Evolutionary conservation across 2,797 vertebrate species (phyloP).

Genomic region (Typhlichthys subterraneus): DNA sequence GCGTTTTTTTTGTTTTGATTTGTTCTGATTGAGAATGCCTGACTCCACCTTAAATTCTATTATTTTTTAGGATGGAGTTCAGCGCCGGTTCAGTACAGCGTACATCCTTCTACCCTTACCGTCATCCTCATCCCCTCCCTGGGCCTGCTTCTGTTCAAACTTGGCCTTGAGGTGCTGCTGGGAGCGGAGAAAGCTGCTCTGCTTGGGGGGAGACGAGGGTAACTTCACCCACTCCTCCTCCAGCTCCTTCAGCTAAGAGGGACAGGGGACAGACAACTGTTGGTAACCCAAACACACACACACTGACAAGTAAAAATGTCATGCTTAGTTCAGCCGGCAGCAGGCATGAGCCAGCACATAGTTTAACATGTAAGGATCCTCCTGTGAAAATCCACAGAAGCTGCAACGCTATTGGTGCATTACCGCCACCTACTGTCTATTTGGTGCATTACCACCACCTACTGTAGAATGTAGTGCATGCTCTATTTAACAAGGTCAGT

Average conservation of each 20-base stretch:
- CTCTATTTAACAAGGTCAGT: too few species aligned
- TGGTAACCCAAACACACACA: background rate
- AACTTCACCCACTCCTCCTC: slow-evolving; percentile 98
- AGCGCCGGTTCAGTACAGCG: background rate
- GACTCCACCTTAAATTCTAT: too few species aligned
- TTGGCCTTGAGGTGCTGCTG: slow-evolving; percentile 96
- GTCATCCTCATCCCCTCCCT: slow-evolving; percentile 85
- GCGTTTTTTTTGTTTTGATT: too few species aligned
- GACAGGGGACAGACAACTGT: slow-evolving; percentile 11
- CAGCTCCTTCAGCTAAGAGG: slow-evolving; percentile 89
- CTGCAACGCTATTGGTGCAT: too few species aligned
- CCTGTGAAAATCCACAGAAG: too few species aligned
- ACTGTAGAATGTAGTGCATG: too few species aligned
- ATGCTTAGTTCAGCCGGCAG: background rate
- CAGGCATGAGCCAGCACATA: too few species aligned
- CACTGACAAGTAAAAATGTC: background rate
- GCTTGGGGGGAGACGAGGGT: slow-evolving; percentile 84
- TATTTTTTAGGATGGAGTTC: too few species aligned
- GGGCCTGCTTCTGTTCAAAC: slow-evolving; percentile 90
- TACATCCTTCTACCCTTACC: slow-evolving; percentile 66
- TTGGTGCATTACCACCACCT: too few species aligned
- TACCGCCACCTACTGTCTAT: too few species aligned
- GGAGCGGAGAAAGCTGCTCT: slow-evolving; percentile 91
- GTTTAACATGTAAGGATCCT: too few species aligned
- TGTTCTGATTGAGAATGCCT: too few species aligned